Percentiles rank a stretch among this genome's conserved stretches.
Evolutionary conservation across 2,797 vertebrate genomes (phyloP).

Genomic region (Xiphophorus birchmanni): DNA sequence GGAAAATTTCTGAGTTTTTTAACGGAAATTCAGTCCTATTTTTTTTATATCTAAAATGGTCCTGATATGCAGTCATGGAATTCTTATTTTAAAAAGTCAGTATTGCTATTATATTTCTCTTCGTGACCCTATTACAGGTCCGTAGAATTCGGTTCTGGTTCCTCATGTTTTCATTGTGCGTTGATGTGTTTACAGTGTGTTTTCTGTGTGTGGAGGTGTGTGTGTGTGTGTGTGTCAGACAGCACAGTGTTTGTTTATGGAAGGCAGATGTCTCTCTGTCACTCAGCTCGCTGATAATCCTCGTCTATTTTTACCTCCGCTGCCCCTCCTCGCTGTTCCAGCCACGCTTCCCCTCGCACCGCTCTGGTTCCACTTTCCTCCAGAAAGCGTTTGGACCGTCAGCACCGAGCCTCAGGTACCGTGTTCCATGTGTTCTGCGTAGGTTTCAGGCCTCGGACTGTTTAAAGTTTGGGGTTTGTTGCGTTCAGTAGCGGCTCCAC

Average conservation of each 20-base stretch:
- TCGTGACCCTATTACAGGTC: too few relatives aligned
- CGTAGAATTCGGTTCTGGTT: background rate
- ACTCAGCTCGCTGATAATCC: constrained; percentile 40
- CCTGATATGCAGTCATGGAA: too few relatives aligned
- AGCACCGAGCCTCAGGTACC: constrained; percentile 20
- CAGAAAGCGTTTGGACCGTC: constrained; percentile 7
- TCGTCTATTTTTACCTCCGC: constrained; percentile 48
- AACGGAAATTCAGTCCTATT: too few relatives aligned
- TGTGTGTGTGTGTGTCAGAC: background rate
- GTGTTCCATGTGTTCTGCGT: background rate
- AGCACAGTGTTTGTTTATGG: constrained; percentile 32
- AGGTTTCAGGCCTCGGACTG: background rate
- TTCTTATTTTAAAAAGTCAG: too few relatives aligned
- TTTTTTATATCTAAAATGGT: too few relatives aligned
- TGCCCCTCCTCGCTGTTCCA: background rate
- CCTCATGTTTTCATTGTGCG: background rate
- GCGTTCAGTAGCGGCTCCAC: background rate
- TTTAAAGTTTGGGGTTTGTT: background rate
- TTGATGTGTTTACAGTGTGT: constrained; percentile 10
- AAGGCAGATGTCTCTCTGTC: constrained; percentile 33
- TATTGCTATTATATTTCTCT: too few relatives aligned
- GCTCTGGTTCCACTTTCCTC: background rate
- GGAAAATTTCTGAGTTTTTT: too few relatives aligned
- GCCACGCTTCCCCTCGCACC: constrained; percentile 6
- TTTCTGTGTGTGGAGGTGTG: background rate